Percentiles rank a stretch among this genome's conserved stretches.
These are phyloP conservation scores for Megaleporinus macrocephalus DNA, from an alignment of 2,113 vertebrate species.

Conservation along the genomic window DNA sequence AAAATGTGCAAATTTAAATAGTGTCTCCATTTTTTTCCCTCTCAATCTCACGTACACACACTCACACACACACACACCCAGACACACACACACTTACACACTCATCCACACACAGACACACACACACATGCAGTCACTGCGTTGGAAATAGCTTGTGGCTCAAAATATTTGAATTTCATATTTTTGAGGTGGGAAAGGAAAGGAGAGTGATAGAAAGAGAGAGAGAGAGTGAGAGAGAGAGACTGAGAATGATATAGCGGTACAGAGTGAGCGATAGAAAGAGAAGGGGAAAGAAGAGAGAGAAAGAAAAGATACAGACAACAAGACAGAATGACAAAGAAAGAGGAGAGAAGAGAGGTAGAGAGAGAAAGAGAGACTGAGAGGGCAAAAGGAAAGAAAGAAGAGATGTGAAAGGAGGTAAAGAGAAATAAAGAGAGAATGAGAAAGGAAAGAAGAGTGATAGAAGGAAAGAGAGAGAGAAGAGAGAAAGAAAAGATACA, in stretches of 20 bases:
- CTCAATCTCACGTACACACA: neutral
- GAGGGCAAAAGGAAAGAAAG: neutral
- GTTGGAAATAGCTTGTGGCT: constrained; percentile 78
- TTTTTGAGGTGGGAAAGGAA: constrained; percentile 53
- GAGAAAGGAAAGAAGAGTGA: too few relatives aligned
- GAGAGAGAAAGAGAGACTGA: neutral
- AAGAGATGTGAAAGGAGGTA: neutral
- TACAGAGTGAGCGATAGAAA: neutral
- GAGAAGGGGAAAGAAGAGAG: neutral
- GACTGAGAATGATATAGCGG: neutral
- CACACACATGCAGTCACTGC: constrained; percentile 67
- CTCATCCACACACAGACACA: neutral
- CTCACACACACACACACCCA: neutral
- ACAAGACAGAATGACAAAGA: neutral
- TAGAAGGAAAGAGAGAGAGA: neutral
- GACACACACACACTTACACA: constrained; percentile 5
- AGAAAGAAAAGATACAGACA: too few relatives aligned
- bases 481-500: neutral
- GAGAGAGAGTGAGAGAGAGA: neutral
- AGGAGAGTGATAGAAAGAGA: neutral
- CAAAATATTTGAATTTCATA: constrained; percentile 80
- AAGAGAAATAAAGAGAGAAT: neutral
- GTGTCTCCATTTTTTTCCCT: constrained; percentile 52
- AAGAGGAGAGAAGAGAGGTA: neutral
- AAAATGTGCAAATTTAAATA: constrained; percentile 74